Conservation (phyloP, 2,888 invertebrate species). For the Drosophila neonasuta region DNA sequence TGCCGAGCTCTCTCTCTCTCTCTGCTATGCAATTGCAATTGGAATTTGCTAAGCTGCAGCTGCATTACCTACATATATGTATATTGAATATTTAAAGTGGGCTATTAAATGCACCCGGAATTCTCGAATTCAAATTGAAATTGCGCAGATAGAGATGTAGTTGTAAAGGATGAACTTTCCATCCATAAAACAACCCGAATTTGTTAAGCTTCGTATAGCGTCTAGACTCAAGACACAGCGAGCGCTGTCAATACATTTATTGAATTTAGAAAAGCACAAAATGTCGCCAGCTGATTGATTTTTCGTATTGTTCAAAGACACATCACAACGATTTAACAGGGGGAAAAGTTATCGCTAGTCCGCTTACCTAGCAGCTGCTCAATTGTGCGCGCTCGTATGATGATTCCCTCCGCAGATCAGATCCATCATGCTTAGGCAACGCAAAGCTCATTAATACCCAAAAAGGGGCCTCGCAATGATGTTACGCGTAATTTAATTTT, state of each 20-base stretch:
- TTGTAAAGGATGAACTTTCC: neutral
- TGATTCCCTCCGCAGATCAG: slow-evolving; percentile 49
- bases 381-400: neutral
- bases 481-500: slow-evolving; percentile 78
- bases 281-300: slow-evolving; percentile 41
- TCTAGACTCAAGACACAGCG: neutral
- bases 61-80: neutral
- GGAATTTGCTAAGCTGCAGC: neutral
- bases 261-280: neutral
- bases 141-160: neutral
- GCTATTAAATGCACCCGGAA: neutral
- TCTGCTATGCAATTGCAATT: slow-evolving; percentile 9
- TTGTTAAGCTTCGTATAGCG: no score
- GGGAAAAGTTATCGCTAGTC: slow-evolving; percentile 27
- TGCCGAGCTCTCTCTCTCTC: slow-evolving; percentile 7
- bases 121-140: neutral
- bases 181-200: no score
- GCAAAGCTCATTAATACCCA: slow-evolving; percentile 73
- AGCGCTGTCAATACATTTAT: slow-evolving; percentile 15
- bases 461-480: slow-evolving; percentile 66
- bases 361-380: slow-evolving; percentile 43
- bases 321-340: slow-evolving; percentile 28
- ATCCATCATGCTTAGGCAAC: slow-evolving; percentile 59
- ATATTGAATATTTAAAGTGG: neutral
- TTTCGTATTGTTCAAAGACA: slow-evolving; percentile 13